A percentile compares a stretch with the other conserved stretches of the same genome.
Evolutionary conservation across 2,113 vertebrate species (phyloP).

Genomic region (Geococcyx californianus): DNA sequence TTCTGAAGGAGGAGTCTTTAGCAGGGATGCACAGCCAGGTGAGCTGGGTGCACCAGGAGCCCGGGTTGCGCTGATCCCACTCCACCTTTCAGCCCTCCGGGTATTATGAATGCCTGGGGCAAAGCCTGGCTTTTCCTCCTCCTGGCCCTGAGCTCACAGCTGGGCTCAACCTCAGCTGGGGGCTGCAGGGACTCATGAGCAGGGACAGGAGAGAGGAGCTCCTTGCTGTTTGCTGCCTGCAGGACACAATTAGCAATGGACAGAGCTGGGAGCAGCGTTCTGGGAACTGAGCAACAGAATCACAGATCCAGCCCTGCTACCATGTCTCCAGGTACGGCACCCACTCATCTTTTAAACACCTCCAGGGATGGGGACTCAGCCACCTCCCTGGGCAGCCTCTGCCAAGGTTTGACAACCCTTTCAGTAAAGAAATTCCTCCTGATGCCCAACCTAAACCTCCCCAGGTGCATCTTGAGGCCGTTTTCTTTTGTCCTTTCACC

Average conservation of each 20-base stretch:
- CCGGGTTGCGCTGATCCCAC: neutral
- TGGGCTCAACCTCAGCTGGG: neutral
- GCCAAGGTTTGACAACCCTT: too few species aligned
- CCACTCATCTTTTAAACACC: too few species aligned
- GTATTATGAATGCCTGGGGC: rapidly evolving
- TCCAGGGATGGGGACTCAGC: too few species aligned
- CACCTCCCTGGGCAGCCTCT: too few species aligned
- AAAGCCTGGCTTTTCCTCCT: too few species aligned
- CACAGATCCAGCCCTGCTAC: too few species aligned
- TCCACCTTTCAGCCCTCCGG: neutral
- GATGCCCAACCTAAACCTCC: too few species aligned
- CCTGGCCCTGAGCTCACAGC: neutral
- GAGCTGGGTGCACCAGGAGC: too few species aligned
- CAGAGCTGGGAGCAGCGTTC: rapidly evolving
- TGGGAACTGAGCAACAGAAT: neutral
- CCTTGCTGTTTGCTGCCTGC: neutral
- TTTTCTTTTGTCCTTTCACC: too few species aligned
- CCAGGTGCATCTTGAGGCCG: too few species aligned
- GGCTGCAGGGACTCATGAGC: rapidly evolving
- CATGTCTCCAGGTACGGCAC: too few species aligned
- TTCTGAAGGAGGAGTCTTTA: rapidly evolving
- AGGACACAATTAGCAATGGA: rapidly evolving
- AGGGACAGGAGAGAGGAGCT: neutral
- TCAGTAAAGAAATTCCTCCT: too few species aligned
- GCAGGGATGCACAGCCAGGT: neutral